phyloP scores from a whole-genome alignment of 2,888 invertebrate genomes.

The Chrysopilus asiliformis region DNA sequence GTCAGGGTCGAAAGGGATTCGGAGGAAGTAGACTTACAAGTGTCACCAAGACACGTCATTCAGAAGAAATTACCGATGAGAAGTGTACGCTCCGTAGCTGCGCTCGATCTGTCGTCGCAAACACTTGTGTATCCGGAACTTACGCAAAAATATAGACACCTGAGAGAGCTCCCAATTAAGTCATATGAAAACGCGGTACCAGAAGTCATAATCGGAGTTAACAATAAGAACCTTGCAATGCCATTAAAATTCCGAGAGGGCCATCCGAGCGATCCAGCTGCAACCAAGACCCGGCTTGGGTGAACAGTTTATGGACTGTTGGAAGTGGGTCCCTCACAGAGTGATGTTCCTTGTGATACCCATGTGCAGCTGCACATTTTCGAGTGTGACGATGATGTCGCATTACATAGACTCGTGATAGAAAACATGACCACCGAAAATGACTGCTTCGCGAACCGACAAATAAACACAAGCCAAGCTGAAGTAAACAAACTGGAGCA shows the following conservation, averaged over 20 bases:
- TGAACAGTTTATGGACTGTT: background rate
- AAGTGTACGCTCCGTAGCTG: no score
- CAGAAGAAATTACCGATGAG: no score
- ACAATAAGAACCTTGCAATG: conserved; percentile 12
- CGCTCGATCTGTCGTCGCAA: no score
- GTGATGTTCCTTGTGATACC: conserved; percentile 3
- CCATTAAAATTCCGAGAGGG: conserved; percentile 10
- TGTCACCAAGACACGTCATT: no score
- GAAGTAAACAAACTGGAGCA: background rate
- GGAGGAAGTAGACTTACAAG: conserved; percentile 2
- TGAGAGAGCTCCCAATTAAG: no score
- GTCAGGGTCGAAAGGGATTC: conserved; percentile 9
- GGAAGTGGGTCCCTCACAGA: background rate
- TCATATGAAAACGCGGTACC: conserved; percentile 5
- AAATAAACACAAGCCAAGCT: background rate
- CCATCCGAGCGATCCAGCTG: background rate
- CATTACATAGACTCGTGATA: conserved; percentile 12
- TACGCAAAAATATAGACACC: no score
- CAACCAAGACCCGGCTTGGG: background rate
- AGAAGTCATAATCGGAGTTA: conserved; percentile 11
- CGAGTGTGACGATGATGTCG: conserved; percentile 11
- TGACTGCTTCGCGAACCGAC: background rate
- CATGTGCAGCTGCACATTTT: conserved; percentile 10
- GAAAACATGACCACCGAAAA: conserved; percentile 1
- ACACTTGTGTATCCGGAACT: no score